Base-by-base conservation (phyloP, 2,888 invertebrate genomes). In the Cepaea hortensis region DNA sequence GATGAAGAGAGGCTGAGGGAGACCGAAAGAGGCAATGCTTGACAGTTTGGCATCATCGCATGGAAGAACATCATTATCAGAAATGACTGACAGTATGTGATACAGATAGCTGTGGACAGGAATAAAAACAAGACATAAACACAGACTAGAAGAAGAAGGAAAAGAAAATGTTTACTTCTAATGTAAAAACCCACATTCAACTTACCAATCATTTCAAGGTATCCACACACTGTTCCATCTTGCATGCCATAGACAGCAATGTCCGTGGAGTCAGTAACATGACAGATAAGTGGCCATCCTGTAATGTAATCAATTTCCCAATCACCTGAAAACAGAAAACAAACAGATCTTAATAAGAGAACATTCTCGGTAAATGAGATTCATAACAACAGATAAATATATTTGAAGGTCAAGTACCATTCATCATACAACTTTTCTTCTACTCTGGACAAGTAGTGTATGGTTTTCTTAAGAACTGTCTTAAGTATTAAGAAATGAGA, bases 241-340 rank as follows among this genome's bases (percentile, higher is more conserved):
- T 92, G 89, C 91, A 92, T 92, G 81, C 91, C 91, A 82, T 91
- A 91, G 6, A 93, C 92, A 50, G 90, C 89, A 3, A 93, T 89
- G 87, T 92, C 92, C 3, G 91, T 89, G n/a, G 90, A 89, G 62
- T 91, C 92, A 0, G 91, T 90, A 23, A 92, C 90, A 72, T 91
- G 90, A 68, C 91, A 89, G n/a, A 91, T 89, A 79, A 92, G 91
- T 0, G 92, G 91, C 15, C 91, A 91, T 3, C 93, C 92, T 1
- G 92, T 92, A 80, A 92, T 88, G 85, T 93, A 93, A 84, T 93
- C 93, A 15, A 93, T 89, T 89, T 93, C 91, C 93, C 93, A 93
- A 85, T 93, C 92, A 91, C 93, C 93, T 93, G 87, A 23, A 79
- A 35, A 68, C 5, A 6, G 68, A 5, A 18, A 18, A 18, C 5